Conservation (phyloP, 2,797 vertebrate species). For the Sciurus vulgaris region DNA sequence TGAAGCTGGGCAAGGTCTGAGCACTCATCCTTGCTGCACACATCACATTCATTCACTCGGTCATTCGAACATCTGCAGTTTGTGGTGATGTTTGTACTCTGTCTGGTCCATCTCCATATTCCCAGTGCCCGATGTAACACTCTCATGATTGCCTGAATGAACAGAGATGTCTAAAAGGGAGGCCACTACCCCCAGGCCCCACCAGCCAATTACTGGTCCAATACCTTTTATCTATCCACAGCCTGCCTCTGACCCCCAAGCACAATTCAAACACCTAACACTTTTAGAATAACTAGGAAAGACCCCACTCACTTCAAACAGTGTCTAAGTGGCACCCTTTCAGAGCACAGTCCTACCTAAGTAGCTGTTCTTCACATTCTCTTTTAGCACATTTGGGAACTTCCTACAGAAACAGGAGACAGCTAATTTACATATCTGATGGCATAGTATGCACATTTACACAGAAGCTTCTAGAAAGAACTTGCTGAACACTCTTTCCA, state of each 20-base stretch:
- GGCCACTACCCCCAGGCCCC: not conserved
- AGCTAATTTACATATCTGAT: slow-evolving; percentile 46
- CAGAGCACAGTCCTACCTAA: not conserved
- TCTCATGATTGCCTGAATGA: not conserved
- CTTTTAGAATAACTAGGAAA: not conserved
- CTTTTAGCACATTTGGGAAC: slow-evolving; percentile 22
- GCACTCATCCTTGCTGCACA: not conserved
- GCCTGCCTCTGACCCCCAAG: not conserved
- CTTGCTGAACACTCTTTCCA: not conserved
- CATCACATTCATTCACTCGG: fast-evolving
- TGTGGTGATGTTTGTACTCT: not conserved
- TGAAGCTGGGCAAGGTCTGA: not conserved
- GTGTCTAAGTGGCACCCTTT: not conserved
- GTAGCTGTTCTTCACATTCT: slow-evolving; percentile 24
- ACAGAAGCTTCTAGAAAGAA: not conserved
- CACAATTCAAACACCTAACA: not conserved
- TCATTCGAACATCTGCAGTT: not conserved
- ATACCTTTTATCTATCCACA: not conserved
- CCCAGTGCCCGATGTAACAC: not conserved
- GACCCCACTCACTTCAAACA: not conserved
- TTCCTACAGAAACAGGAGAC: slow-evolving; percentile 45
- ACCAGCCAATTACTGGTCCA: not conserved
- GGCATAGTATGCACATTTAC: not conserved
- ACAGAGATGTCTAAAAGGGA: not conserved
- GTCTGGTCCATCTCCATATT: not conserved